Percentiles rank a stretch among this genome's conserved stretches.
Evolutionary conservation across 2,888 invertebrate species (phyloP).

Genomic region (Epiblema foenella): DNA sequence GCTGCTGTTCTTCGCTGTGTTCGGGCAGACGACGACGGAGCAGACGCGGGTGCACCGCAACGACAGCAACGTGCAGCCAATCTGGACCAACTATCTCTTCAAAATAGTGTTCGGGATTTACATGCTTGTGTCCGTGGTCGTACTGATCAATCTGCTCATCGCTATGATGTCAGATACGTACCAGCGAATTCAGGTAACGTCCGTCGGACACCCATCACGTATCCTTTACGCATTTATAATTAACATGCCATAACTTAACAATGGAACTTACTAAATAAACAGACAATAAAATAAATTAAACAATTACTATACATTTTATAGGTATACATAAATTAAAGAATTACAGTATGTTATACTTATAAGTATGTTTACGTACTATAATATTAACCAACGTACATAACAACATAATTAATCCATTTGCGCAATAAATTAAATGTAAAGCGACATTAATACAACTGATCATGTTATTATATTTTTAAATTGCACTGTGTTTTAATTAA

Average conservation of each 20-base stretch:
- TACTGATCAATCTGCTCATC: constrained; percentile 99
- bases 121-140: constrained; percentile 99
- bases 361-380: not conserved
- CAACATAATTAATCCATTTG: not conserved
- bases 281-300: constrained; percentile 32
- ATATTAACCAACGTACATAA: not conserved
- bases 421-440: not conserved
- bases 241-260: constrained; percentile 31
- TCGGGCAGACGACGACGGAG: constrained; percentile 95
- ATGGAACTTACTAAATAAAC: constrained; percentile 33
- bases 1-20: constrained; percentile 99
- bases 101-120: constrained; percentile 96
- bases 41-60: constrained; percentile 88
- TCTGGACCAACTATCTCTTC: constrained; percentile 94
- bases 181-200: constrained; percentile 97
- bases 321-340: too few species aligned
- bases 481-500: too few species aligned
- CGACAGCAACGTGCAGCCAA: constrained; percentile 88
- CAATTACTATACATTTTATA: constrained; percentile 30
- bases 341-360: not conserved
- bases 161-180: constrained; percentile 99
- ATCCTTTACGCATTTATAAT: constrained; percentile 40
- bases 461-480: too few species aligned
- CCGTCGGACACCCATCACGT: constrained; percentile 44
- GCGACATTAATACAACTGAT: too few species aligned